phyloP scores from a whole-genome alignment of 2,113 vertebrate genomes.

The Cyanoramphus novaezelandiae region DNA sequence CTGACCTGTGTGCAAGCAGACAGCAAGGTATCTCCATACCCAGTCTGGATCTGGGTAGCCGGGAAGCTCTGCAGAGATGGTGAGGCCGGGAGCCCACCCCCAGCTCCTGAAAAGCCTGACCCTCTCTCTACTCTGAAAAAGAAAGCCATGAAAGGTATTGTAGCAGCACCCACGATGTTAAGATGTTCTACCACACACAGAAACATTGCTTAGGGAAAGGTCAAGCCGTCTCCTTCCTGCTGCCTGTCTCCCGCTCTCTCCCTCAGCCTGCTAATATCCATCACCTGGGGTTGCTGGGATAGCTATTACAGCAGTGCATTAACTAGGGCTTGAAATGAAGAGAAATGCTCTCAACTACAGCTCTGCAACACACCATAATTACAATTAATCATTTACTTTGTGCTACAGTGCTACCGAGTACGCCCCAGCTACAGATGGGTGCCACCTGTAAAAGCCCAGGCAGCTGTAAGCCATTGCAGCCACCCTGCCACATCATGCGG shows the following conservation, averaged over 20 bases:
- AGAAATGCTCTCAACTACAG: background rate
- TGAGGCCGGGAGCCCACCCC: background rate
- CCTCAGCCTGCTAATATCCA: accelerated
- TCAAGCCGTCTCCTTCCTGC: accelerated
- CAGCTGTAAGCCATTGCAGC: background rate
- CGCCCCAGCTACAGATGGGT: background rate
- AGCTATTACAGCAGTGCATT: background rate
- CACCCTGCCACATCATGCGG: accelerated
- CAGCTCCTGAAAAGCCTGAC: background rate
- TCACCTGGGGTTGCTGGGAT: background rate
- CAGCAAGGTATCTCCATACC: background rate
- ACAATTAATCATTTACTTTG: background rate
- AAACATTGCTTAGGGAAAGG: background rate
- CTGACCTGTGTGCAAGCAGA: background rate
- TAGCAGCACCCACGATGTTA: background rate
- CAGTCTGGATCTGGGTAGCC: accelerated
- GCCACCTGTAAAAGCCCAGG: background rate
- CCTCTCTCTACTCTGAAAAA: background rate
- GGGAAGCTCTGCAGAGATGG: accelerated
- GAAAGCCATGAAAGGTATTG: background rate
- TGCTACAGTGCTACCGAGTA: background rate
- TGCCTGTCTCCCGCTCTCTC: background rate
- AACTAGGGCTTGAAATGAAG: background rate
- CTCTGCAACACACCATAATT: background rate
- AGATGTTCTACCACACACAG: background rate